Conservation (phyloP, 2,888 invertebrate genomes). For the Athetis lepigone region DNA sequence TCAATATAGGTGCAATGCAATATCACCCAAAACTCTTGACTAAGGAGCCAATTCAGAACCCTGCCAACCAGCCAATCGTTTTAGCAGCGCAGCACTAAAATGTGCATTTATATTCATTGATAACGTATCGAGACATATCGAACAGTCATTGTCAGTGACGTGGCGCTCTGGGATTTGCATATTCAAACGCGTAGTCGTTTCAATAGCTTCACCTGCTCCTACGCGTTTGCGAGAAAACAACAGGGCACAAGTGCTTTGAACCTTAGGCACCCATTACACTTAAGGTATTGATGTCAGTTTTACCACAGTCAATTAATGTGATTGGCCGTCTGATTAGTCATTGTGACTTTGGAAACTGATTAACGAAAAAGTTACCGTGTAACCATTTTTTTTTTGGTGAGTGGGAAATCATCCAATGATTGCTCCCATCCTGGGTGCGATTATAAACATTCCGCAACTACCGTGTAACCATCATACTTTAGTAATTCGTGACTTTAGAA, state of each 20-base stretch:
- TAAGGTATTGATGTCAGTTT: no score
- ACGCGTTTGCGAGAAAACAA: constrained; percentile 23
- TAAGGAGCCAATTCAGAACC: background rate
- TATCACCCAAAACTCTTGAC: background rate
- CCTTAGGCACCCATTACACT: no score
- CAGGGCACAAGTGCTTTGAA: constrained; percentile 14
- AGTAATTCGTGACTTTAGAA: no score
- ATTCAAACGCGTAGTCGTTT: constrained; percentile 36
- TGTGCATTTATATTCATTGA: constrained; percentile 35
- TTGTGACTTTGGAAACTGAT: no score
- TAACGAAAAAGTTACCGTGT: no score
- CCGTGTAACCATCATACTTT: no score
- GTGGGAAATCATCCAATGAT: no score
- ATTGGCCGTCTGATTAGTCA: no score
- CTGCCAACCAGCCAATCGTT: background rate
- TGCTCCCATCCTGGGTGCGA: no score
- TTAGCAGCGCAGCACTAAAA: constrained; percentile 11
- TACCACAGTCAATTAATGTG: no score
- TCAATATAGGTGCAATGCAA: background rate
- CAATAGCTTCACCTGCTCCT: constrained; percentile 31
- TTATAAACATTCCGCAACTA: no score
- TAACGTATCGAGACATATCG: constrained; percentile 36
- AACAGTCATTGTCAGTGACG: constrained; percentile 38
- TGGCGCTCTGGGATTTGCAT: constrained; percentile 43
- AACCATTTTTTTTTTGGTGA: no score